Evolutionary conservation across 2,113 vertebrate genomes (phyloP), one percentile per base, ranked within the genome.

Genomic region (Pterocles gutturalis): DNA sequence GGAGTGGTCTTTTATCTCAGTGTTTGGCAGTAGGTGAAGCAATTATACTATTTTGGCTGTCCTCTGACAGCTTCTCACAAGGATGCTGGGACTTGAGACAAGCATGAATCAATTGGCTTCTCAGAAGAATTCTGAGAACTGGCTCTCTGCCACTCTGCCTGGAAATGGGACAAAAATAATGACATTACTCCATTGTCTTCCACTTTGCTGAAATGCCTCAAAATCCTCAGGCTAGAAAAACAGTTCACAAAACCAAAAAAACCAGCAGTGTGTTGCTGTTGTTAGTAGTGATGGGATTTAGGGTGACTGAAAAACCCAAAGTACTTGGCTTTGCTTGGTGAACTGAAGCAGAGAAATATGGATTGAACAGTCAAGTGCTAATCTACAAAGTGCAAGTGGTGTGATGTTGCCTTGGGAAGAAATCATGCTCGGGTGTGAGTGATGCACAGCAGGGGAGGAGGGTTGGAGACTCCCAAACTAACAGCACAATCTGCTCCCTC

Each of bases 61-160:
- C 73, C 84, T 93, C 82, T 87, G 84, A 83, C 93, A 95, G 87
- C 75, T 93, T 69, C 78, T 94, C 49, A 69, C 58, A 85, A 76
- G 87, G 87, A 72, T 94, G 45, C 79, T 94, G 75, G 58, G 58
- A 62, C 62, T 72, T 80, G 84, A 93, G 58, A 95, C 62, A 54
- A 58, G 57, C 78, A 54, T 45, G 71, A 93, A 91, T 87, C 84
- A 83, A n/a, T 38, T 83, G 79, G 71, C 79, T 96, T 83, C 87
- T 87, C 82, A 86, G 75, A 91, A 76, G 69, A 87, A 87, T n/a
- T 91, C 73, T 49, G 81, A 58, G 73, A 89, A 79, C 85, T 90
- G 94, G 84, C 82, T 60, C n/a, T 79, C 66, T 87, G 83, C 89
- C 81, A 87, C 22, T n/a, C 80, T 79, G 70, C 67, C 58, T 94